Conservation (phyloP, 2,888 invertebrate species). For the Pyrrhia umbra region DNA sequence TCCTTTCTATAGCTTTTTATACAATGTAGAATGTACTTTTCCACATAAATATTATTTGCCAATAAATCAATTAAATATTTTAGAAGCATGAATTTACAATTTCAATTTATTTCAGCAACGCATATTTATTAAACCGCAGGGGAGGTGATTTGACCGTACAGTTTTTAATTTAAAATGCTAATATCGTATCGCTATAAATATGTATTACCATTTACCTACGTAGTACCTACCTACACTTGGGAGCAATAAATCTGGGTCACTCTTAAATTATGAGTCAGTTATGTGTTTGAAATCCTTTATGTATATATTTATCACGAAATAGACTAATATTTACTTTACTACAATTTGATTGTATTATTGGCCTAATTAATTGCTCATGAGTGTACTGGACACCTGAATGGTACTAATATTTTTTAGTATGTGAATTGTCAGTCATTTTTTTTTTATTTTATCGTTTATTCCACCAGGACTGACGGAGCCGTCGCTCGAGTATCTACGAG, state of each 20-base stretch:
- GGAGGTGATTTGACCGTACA: conserved; percentile 11
- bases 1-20: not conserved
- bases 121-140: conserved; percentile 28
- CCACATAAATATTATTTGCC: not conserved
- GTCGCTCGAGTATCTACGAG: conserved; percentile 80
- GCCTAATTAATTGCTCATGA: too few relatives aligned
- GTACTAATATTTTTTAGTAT: not conserved
- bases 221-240: not conserved
- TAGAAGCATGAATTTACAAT: conserved; percentile 20
- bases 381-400: too few relatives aligned
- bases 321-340: too few relatives aligned
- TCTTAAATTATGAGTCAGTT: not conserved
- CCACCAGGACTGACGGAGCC: conserved; percentile 77
- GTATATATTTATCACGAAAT: too few relatives aligned
- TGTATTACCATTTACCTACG: not conserved
- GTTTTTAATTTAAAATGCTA: conserved; percentile 40
- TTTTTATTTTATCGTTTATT: not conserved
- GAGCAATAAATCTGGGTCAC: not conserved
- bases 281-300: not conserved
- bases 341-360: too few relatives aligned
- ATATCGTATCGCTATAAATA: conserved; percentile 21
- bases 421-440: not conserved
- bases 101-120: conserved; percentile 24
- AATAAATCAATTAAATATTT: conserved; percentile 24
- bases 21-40: not conserved